phyloP scores from a whole-genome alignment of 1,140 invertebrate genomes.

The Cotesia chilonis region DNA sequence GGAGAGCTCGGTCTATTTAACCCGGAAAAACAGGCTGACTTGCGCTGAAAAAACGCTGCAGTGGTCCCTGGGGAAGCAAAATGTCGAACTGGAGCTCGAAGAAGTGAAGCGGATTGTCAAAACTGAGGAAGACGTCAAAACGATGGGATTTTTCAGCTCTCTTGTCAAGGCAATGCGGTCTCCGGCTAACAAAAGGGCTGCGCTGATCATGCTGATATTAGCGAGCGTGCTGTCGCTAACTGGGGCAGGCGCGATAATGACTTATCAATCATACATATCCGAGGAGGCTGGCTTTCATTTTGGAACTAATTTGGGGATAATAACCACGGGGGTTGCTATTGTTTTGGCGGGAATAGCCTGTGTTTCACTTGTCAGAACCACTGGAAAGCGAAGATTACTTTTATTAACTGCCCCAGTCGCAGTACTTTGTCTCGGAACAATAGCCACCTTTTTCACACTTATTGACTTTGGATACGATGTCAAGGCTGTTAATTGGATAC shows the following conservation, averaged over 20 bases:
- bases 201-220: slow-evolving; percentile 77
- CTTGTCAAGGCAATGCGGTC: slow-evolving; percentile 68
- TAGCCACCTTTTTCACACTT: slow-evolving; percentile 75
- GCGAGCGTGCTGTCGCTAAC: slow-evolving; percentile 84
- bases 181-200: slow-evolving; percentile 71
- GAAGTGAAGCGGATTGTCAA: slow-evolving; percentile 71
- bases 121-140: slow-evolving; percentile 61
- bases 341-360: slow-evolving; percentile 76
- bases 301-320: slow-evolving; percentile 72
- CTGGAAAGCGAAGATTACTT: slow-evolving; percentile 78
- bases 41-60: slow-evolving; percentile 69
- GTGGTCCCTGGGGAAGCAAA: slow-evolving; percentile 72
- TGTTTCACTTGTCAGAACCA: slow-evolving; percentile 77
- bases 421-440: slow-evolving; percentile 69
- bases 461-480: slow-evolving; percentile 64
- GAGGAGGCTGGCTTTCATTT: slow-evolving; percentile 75
- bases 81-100: slow-evolving; percentile 67
- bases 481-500: slow-evolving; percentile 51
- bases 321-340: slow-evolving; percentile 83
- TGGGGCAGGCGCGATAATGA: slow-evolving; percentile 85
- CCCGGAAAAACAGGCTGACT: slow-evolving; percentile 57
- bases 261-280: slow-evolving; percentile 83
- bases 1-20: slow-evolving; percentile 63
- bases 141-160: slow-evolving; percentile 47
- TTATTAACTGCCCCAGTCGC: slow-evolving; percentile 74